Base-by-base conservation (phyloP, 2,888 invertebrate species). In the Napeogenes sylphis region DNA sequence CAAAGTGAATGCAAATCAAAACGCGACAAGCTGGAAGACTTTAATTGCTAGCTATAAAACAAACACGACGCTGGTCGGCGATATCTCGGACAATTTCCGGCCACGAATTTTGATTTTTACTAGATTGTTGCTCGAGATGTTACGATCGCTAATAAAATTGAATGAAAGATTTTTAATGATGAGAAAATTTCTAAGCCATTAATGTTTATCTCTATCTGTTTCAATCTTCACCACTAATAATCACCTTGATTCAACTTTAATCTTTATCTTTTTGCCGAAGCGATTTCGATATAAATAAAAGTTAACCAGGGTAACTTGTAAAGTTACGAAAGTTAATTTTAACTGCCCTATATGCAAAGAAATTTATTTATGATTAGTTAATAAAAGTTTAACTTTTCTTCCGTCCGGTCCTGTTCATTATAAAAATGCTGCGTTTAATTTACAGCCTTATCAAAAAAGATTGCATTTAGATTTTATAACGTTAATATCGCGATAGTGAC, bases 11-110 rank as follows among this genome's bases (percentile, higher is more conserved):
- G 51, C 64, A 71, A 85, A 85, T 85, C 80, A 84, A 80, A 76
- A 70, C 21, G 72, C 74, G 75, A 78, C 75, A 74, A 76, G 70
- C 76, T 75, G 78, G 75, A 75, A 78, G 80, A 84, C 81, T 82
- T 83, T 87, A 83, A 87, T 85, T 81, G 84, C 74, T 62, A 54
- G 79, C 74, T 79, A 85, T 86, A 87, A 88, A 87, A 84, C 81
- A 84, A 82, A 83, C 78, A 76, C 69, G 78, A 77, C 62, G 45
- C 57, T 61, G 63, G 63, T 59, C 61, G 66, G 63, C 67, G 61
- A 65, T 66, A 68, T 70, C 68, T 67, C 64, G 61, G 62, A 66
- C 79, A 77, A 78, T 83, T 85, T 85, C 84, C 83, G 82, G 83
- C 76, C 82, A 81, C 79, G 73, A 78, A 83, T 81, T 81, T 78